These are phyloP conservation scores for Linyphia triangularis DNA, from an alignment of 2,888 invertebrate species.

Conservation along the genomic window DNA sequence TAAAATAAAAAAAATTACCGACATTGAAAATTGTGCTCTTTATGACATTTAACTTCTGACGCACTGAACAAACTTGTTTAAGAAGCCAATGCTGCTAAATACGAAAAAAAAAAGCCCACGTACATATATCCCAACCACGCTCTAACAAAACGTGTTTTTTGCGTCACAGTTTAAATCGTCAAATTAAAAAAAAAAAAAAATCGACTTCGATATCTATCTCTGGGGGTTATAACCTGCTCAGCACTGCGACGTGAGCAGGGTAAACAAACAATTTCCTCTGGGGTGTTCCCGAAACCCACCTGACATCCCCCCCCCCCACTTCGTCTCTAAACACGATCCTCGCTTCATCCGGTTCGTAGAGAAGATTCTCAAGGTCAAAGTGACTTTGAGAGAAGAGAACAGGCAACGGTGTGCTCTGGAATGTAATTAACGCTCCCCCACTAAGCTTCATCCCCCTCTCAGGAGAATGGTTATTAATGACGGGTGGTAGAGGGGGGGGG, in stretches of 20 bases:
- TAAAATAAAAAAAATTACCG: too few relatives aligned
- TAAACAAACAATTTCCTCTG: conserved; percentile 29
- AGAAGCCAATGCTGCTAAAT: background rate
- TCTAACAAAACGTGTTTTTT: background rate
- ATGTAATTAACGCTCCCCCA: conserved; percentile 48
- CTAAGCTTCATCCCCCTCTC: background rate
- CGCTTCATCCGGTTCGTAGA: conserved; percentile 33
- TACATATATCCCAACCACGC: too few relatives aligned
- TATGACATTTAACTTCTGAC: too few relatives aligned
- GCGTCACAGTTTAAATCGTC: background rate
- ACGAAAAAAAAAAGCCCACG: background rate
- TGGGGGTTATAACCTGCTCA: conserved; percentile 3
- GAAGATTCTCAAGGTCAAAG: conserved; percentile 42
- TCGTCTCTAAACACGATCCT: background rate
- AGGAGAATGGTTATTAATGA: conserved; percentile 27
- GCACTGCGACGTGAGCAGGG: background rate
- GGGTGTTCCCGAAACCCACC: conserved; percentile 12
- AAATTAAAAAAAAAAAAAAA: background rate
- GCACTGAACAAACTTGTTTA: too few relatives aligned
- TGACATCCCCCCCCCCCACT: background rate
- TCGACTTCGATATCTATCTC: background rate
- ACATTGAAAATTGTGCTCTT: too few relatives aligned
- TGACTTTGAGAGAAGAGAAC: background rate
- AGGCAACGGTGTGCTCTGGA: background rate
- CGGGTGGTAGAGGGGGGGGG: background rate